phyloP scores from a whole-genome alignment of 2,113 vertebrate genomes.

The Otolemur garnettii region DNA sequence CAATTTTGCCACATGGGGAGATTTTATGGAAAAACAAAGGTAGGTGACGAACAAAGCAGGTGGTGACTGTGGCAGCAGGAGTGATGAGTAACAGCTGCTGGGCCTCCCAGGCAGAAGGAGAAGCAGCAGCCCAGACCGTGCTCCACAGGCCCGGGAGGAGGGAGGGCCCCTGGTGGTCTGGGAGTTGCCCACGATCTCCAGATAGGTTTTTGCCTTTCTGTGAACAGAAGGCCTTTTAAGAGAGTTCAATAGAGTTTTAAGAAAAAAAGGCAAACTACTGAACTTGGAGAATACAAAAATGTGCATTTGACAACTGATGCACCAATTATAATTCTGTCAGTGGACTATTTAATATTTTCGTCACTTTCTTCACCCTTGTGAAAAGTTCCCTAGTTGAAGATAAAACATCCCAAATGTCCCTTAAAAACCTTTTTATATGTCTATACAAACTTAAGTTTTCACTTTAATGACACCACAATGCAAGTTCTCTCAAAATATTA shows the following conservation, averaged over 20 bases:
- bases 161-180: background rate
- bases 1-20: background rate
- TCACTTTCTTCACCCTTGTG: background rate
- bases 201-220: background rate
- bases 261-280: background rate
- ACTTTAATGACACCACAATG: background rate
- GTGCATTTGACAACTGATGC: background rate
- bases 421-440: background rate
- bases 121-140: no score
- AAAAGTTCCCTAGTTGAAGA: slow-evolving; percentile 2
- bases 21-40: background rate
- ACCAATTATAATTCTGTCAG: background rate
- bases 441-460: background rate
- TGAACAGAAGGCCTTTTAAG: background rate
- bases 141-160: background rate
- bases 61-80: no score
- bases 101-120: background rate
- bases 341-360: background rate
- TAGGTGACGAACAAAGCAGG: background rate
- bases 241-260: background rate
- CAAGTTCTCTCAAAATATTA: background rate
- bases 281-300: background rate
- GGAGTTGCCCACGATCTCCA: background rate
- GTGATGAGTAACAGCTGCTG: background rate
- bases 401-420: background rate